Percentiles rank a stretch among this genome's conserved stretches.
Evolutionary conservation across 2,797 vertebrate genomes (phyloP).

Genomic region (Cirrhinus mrigala): DNA sequence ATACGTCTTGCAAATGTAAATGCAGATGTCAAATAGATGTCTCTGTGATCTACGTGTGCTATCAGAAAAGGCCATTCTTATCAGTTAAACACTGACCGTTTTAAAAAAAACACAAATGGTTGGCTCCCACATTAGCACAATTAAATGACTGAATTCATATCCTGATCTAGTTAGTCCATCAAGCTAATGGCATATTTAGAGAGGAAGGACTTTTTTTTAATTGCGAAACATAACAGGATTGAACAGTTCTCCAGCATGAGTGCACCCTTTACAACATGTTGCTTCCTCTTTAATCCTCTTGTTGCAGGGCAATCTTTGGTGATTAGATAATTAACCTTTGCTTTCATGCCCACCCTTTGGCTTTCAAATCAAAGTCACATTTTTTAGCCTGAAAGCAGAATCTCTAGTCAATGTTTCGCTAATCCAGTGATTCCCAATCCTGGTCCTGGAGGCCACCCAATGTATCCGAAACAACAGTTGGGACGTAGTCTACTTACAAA

Average conservation of each 20-base stretch:
- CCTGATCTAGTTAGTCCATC: background rate
- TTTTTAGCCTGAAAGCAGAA: constrained; percentile 5
- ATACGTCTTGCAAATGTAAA: too few relatives aligned
- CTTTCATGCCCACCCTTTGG: constrained; percentile 5
- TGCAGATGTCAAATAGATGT: too few relatives aligned
- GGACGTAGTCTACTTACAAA: background rate
- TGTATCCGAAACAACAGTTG: background rate
- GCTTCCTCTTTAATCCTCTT: background rate
- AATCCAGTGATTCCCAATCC: constrained; percentile 16
- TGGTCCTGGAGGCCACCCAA: background rate
- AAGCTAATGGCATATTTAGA: constrained; percentile 20
- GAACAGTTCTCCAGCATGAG: background rate
- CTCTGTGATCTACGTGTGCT: too few relatives aligned
- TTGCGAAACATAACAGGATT: background rate
- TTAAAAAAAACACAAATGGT: background rate
- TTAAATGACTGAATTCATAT: background rate
- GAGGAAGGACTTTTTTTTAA: background rate
- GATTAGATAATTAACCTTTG: constrained; percentile 9
- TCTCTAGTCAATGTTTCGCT: constrained; percentile 16
- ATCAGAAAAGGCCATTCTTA: background rate
- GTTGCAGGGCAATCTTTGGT: constrained; percentile 6
- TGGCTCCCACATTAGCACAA: background rate
- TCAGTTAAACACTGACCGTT: background rate
- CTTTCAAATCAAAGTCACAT: constrained; percentile 30
- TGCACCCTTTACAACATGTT: background rate